Evolutionary conservation across 2,888 invertebrate genomes (phyloP), one percentile per base, ranked within the genome.

Genomic region (Drosophila quinaria): DNA sequence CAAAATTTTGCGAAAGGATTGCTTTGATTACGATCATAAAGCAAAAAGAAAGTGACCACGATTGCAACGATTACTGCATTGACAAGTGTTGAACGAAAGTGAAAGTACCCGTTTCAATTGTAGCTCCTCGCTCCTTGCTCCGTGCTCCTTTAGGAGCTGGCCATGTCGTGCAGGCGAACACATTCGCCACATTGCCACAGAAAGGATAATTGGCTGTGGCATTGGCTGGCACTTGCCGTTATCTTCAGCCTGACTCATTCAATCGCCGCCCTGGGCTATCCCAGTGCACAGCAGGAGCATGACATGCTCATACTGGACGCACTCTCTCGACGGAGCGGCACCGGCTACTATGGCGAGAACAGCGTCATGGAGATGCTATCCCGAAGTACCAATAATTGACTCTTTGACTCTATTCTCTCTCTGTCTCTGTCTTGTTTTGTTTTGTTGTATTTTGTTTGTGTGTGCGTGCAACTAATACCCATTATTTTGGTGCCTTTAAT

Each of bases 291-390:
- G 78, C 96, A 96, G 89, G 96, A 96, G 74, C 96, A 97, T 87
- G 96, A 96, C 81, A 94, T 96, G 72, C 93, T 96, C 73, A 93
- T 96, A 49, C 92, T 97, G 86, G 96, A 96, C 70, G 96, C 96
- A 0, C 91, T 97, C 47, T 95, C 95, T 1, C 94, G 96, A 58
- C 94, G 96, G 78, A 91, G 92, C 72, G 87, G 90, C 50, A 81
- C 90, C 44, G 90, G 90, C 50, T 91, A 91, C 73, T 92, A 96
- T 83, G 95, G 94, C 72, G 94, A 94, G 75, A 94, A 95, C 84
- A 95, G 96, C 52, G 95, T 97, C 73, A 96, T 97, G 94, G 96
- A 97, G 92, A 95, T 97, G 94, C 93, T 97, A 89, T 96, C 97
- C 72, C 95, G 96, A 95, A 97, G 97, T 97, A 95, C 94, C 42